These are phyloP conservation scores for Acanthosoma haemorrhoidale DNA, from an alignment of 2,888 invertebrate species.

Conservation along the genomic window DNA sequence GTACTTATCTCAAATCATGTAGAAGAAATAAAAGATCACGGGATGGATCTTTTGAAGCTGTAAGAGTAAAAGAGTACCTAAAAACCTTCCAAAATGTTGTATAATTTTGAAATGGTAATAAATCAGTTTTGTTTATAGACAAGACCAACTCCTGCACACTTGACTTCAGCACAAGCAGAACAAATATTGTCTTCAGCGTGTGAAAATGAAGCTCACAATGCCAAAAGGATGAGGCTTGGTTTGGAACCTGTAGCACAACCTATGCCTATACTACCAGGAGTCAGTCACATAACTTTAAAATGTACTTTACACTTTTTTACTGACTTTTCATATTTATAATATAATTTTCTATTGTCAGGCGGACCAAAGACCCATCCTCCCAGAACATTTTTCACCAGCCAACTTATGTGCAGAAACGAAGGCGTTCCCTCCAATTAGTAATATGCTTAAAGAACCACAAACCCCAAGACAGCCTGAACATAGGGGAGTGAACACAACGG, in stretches of 20 bases:
- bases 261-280: slow-evolving; percentile 68
- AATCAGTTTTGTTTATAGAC: slow-evolving; percentile 59
- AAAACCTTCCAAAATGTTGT: no score
- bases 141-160: slow-evolving; percentile 90
- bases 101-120: no score
- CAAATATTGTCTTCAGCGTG: slow-evolving; percentile 92
- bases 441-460: slow-evolving; percentile 36
- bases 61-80: slow-evolving; percentile 33
- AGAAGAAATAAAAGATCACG: slow-evolving; percentile 87
- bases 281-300: no score
- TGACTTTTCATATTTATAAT: no score
- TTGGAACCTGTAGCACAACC: slow-evolving; percentile 91
- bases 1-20: slow-evolving; percentile 93
- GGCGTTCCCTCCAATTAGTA: slow-evolving; percentile 31
- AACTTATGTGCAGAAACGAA: slow-evolving; percentile 36
- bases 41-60: slow-evolving; percentile 62
- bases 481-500: slow-evolving; percentile 20
- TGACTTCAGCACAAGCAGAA: slow-evolving; percentile 94
- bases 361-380: slow-evolving; percentile 33
- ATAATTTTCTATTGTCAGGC: slow-evolving; percentile 21
- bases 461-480: slow-evolving; percentile 33
- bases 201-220: slow-evolving; percentile 95
- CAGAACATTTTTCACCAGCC: slow-evolving; percentile 40
- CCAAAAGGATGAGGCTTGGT: slow-evolving; percentile 92
- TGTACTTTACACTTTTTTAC: no score